These are phyloP conservation scores for Semaprochilodus insignis DNA, from an alignment of 2,797 vertebrate species.

Conservation along the genomic window DNA sequence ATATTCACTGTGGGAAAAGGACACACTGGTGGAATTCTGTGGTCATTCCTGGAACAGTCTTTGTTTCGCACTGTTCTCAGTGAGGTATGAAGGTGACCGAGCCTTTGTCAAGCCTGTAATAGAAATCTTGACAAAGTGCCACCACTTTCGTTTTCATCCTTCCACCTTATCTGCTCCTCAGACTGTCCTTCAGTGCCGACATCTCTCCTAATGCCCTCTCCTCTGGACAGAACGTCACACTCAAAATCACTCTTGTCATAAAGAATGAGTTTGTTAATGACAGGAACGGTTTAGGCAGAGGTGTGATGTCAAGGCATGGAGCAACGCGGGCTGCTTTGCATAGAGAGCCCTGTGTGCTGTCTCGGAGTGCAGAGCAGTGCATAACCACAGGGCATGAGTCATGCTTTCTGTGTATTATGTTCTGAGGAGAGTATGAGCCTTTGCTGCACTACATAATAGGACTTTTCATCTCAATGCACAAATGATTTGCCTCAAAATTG, in stretches of 20 bases:
- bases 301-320: background rate
- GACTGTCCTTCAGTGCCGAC: background rate
- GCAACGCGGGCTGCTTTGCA: background rate
- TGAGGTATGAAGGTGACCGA: background rate
- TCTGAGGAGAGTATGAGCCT: background rate
- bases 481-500: background rate
- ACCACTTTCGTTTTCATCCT: background rate
- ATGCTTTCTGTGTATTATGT: conserved; percentile 2
- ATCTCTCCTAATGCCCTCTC: background rate
- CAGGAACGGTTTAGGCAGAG: background rate
- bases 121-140: background rate
- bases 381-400: background rate
- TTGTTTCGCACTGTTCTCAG: background rate
- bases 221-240: background rate
- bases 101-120: background rate
- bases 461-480: background rate
- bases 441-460: background rate
- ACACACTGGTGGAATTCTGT: no score
- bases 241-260: background rate
- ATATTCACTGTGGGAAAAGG: no score
- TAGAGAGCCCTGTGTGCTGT: background rate
- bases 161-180: background rate
- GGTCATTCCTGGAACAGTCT: no score
- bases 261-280: background rate
- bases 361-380: background rate